Conservation (phyloP, 2,888 invertebrate genomes). For the Syritta pipiens region DNA sequence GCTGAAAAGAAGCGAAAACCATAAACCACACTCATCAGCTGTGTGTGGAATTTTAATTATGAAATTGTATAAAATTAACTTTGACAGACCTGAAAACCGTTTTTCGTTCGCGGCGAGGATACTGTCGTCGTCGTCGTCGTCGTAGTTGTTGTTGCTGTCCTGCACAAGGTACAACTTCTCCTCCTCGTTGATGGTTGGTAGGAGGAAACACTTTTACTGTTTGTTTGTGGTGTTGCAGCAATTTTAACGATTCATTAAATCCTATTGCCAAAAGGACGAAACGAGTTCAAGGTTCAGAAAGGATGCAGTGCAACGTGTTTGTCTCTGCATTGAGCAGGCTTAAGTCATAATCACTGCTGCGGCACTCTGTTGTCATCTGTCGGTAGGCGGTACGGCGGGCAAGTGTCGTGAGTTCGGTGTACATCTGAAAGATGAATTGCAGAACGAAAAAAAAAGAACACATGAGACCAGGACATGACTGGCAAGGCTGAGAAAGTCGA, state of each 20-base stretch:
- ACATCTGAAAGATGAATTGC: conserved; percentile 31
- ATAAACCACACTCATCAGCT: conserved; percentile 49
- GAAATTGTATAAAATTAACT: conserved; percentile 68
- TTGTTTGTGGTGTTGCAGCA: conserved; percentile 59
- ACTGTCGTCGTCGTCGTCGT: not conserved
- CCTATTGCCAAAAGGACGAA: conserved; percentile 65
- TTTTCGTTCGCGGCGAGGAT: conserved; percentile 54
- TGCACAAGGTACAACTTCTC: not conserved
- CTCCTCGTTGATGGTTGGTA: conserved; percentile 12
- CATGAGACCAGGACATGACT: too few relatives aligned
- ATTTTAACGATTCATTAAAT: conserved; percentile 68
- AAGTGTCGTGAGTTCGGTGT: too few relatives aligned
- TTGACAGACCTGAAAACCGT: conserved; percentile 48
- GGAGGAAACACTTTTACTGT: too few relatives aligned
- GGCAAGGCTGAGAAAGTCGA: too few relatives aligned
- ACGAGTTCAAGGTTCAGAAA: conserved; percentile 61
- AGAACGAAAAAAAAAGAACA: too few relatives aligned
- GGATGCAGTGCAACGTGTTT: conserved; percentile 65
- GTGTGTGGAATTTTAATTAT: conserved; percentile 66
- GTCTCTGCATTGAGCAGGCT: conserved; percentile 59
- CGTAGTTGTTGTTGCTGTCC: not conserved
- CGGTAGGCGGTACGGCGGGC: conserved; percentile 4
- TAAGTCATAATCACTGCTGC: conserved; percentile 57
- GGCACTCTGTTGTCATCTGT: conserved; percentile 46
- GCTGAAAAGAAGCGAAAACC: conserved; percentile 48